Percentiles rank a stretch among this genome's conserved stretches.
These are phyloP conservation scores for Ptycholaimellus sp. DNA, from an alignment of 2,888 invertebrate species.

Conservation along the genomic window DNA sequence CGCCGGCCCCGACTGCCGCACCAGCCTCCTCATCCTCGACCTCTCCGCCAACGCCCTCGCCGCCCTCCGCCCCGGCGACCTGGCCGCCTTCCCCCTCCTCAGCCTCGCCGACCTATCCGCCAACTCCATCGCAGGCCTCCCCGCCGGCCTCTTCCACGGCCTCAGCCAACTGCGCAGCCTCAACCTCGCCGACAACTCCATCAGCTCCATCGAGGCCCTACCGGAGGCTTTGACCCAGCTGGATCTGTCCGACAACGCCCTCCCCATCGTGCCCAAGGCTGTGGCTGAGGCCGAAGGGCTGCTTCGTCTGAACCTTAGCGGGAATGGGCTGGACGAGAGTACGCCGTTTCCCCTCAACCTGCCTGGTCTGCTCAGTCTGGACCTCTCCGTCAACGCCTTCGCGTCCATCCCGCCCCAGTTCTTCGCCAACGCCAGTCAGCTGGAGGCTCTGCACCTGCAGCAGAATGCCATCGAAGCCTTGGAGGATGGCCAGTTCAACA, in stretches of 20 bases:
- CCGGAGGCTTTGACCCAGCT: not conserved
- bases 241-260: not conserved
- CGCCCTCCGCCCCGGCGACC: too few relatives aligned
- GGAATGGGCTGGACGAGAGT: too few relatives aligned
- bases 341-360: too few relatives aligned
- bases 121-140: slow-evolving; percentile 11
- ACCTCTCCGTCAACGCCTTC: slow-evolving; percentile 4
- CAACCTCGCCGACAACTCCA: slow-evolving; percentile 13
- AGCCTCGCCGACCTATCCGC: too few relatives aligned
- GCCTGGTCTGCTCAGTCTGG: not conserved
- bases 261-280: not conserved
- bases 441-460: slow-evolving; percentile 10
- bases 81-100: too few relatives aligned
- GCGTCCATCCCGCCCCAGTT: slow-evolving; percentile 9
- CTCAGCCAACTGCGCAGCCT: slow-evolving; percentile 12
- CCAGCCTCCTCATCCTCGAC: too few relatives aligned
- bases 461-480: slow-evolving; percentile 16
- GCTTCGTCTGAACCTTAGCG: too few relatives aligned
- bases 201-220: slow-evolving; percentile 11
- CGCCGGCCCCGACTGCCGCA: too few relatives aligned
- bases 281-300: too few relatives aligned
- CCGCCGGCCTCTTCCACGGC: slow-evolving; percentile 17
- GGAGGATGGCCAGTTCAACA: too few relatives aligned
- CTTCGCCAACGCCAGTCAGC: slow-evolving; percentile 11
- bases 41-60: too few relatives aligned